These are phyloP conservation scores for Gila robusta DNA, from an alignment of 2,797 vertebrate genomes.

Conservation along the genomic window DNA sequence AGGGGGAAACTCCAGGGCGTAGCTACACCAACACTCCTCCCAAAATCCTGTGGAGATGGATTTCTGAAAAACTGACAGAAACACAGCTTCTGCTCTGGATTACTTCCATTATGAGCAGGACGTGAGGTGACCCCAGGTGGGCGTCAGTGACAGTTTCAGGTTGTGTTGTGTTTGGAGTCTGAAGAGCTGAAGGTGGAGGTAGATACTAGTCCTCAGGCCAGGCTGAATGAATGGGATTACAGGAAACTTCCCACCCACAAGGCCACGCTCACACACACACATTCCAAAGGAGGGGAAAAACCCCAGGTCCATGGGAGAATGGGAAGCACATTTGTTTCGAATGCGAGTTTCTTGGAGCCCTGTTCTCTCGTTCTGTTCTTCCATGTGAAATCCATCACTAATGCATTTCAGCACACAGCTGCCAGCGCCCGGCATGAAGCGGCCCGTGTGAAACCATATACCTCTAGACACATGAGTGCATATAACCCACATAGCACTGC, in stretches of 20 bases:
- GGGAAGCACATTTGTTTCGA: slow-evolving; percentile 67
- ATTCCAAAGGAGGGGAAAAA: slow-evolving; percentile 48
- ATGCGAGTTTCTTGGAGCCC: slow-evolving; percentile 55
- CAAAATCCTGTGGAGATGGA: slow-evolving; percentile 39
- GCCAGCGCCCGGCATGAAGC: slow-evolving; percentile 41
- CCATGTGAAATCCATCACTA: slow-evolving; percentile 58
- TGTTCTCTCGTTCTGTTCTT: slow-evolving; percentile 46
- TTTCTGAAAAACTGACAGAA: slow-evolving; percentile 5
- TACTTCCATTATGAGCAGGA: slow-evolving; percentile 46
- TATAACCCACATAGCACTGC: slow-evolving; percentile 28
- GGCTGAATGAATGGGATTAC: slow-evolving; percentile 70
- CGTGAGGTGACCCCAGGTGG: slow-evolving; percentile 59
- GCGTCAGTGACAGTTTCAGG: slow-evolving; percentile 61
- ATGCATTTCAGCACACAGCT: slow-evolving; percentile 59
- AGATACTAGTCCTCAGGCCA: slow-evolving; percentile 57
- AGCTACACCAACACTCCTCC: slow-evolving; percentile 46
- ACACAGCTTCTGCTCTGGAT: neutral
- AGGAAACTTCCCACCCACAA: slow-evolving; percentile 73
- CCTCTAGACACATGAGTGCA: slow-evolving; percentile 43
- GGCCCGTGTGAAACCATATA: slow-evolving; percentile 59
- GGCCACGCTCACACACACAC: slow-evolving; percentile 47
- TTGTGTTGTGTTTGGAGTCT: slow-evolving; percentile 9
- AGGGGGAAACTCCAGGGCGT: slow-evolving; percentile 66
- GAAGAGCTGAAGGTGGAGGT: slow-evolving; percentile 39
- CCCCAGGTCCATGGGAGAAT: slow-evolving; percentile 41